Evolutionary conservation across 2,888 invertebrate genomes (phyloP).

Genomic region (Nemotelus nigrinus): DNA sequence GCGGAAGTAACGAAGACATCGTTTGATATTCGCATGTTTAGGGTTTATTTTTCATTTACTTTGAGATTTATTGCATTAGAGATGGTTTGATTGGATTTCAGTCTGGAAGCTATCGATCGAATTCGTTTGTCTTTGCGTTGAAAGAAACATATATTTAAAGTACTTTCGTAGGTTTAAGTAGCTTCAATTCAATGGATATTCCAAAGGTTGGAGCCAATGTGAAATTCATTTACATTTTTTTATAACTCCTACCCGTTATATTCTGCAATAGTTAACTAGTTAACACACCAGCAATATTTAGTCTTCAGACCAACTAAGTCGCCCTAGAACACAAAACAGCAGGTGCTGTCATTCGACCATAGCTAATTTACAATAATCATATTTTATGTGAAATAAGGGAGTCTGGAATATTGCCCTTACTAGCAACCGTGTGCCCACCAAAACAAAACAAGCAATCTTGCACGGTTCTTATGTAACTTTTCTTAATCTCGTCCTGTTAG

Average conservation of each 20-base stretch:
- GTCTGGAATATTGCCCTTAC: not conserved
- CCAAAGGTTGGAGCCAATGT: too few species aligned
- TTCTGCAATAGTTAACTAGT: too few species aligned
- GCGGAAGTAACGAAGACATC: conserved; percentile 6
- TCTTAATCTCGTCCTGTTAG: too few species aligned
- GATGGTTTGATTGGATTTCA: conserved; percentile 23
- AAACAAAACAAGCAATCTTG: too few species aligned
- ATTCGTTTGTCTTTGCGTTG: not conserved
- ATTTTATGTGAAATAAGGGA: not conserved
- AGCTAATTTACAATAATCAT: conserved; percentile 14
- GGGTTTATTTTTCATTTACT: conserved; percentile 31
- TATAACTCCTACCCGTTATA: too few species aligned
- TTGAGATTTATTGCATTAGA: conserved; percentile 37
- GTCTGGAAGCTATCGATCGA: not conserved
- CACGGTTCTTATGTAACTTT: too few species aligned
- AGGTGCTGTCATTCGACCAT: not conserved
- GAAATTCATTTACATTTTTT: too few species aligned
- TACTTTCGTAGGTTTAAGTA: too few species aligned
- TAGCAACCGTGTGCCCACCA: not conserved
- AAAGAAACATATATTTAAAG: too few species aligned
- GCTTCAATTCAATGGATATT: too few species aligned
- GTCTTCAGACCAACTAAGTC: too few species aligned
- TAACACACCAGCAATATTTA: too few species aligned
- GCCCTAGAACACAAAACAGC: not conserved
- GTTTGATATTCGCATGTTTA: conserved; percentile 14